phyloP scores from a whole-genome alignment of 2,797 vertebrate species.

The Falco columbarius region DNA sequence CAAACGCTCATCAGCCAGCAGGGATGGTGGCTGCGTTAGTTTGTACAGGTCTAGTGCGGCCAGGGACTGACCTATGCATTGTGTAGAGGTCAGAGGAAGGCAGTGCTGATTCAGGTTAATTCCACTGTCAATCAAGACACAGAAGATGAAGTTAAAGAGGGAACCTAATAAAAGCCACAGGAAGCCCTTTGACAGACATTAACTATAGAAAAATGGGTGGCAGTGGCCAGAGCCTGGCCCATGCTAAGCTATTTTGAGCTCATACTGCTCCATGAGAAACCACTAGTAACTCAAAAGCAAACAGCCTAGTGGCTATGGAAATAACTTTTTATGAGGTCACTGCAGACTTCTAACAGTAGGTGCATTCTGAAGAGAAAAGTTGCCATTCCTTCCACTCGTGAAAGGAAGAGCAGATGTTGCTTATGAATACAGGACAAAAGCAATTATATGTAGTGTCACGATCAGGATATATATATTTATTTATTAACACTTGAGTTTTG shows the following conservation, averaged over 20 bases:
- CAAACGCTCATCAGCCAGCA: fast-evolving
- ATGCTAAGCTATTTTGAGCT: constrained; percentile 37
- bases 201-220: not conserved
- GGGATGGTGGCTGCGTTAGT: not conserved
- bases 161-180: not conserved
- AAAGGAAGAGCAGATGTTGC: not conserved
- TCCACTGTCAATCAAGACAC: not conserved
- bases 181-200: not conserved
- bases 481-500: not conserved
- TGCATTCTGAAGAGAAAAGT: constrained; percentile 34
- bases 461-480: not conserved
- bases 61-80: not conserved
- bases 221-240: constrained; percentile 11
- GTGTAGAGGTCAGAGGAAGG: not conserved
- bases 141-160: not conserved
- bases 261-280: constrained; percentile 13
- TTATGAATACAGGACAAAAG: not conserved
- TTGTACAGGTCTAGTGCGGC: not conserved
- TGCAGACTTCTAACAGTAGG: constrained; percentile 47
- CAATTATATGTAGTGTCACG: not conserved
- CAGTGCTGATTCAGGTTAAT: not conserved
- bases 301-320: constrained; percentile 52
- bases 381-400: not conserved
- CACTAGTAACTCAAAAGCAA: constrained; percentile 61
- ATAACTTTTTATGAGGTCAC: constrained; percentile 41